phyloP scores from a whole-genome alignment of 2,888 invertebrate genomes.

The Ametastegia equiseti region DNA sequence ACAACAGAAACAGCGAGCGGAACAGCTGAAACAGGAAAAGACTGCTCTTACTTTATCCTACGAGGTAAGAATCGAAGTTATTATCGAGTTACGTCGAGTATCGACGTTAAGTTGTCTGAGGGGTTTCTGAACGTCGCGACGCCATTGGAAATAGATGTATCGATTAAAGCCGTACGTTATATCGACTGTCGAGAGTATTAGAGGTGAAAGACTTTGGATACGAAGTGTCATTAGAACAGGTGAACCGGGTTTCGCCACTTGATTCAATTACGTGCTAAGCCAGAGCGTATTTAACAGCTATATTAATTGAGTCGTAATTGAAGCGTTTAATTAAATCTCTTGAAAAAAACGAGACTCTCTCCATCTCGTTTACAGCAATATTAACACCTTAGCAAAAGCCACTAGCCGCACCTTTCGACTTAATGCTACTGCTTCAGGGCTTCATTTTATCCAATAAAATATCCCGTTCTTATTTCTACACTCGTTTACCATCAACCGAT shows the following conservation, averaged over 20 bases:
- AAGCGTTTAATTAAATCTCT: constrained; percentile 45
- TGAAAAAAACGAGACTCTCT: not conserved
- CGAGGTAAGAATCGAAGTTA: constrained; percentile 78
- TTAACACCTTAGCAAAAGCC: constrained; percentile 30
- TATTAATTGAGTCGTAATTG: constrained; percentile 46
- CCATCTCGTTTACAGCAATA: not conserved
- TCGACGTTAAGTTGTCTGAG: not conserved
- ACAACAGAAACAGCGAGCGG: constrained; percentile 86
- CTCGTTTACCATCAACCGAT: not conserved
- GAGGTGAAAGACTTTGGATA: not conserved
- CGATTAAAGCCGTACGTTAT: constrained; percentile 1
- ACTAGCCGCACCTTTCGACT: not conserved
- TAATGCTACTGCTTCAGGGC: constrained; percentile 51
- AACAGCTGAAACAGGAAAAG: constrained; percentile 87
- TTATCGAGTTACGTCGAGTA: not conserved
- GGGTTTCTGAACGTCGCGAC: not conserved
- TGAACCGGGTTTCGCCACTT: constrained; percentile 19
- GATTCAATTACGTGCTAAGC: constrained; percentile 26
- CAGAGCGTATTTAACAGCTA: constrained; percentile 10
- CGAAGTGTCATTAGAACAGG: not conserved
- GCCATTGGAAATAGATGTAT: not conserved
- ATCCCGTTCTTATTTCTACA: not conserved
- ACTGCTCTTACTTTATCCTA: constrained; percentile 84
- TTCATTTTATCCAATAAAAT: constrained; percentile 62
- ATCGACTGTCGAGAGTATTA: not conserved